phyloP scores from a whole-genome alignment of 1,140 invertebrate species.

The Adelges cooleyi region DNA sequence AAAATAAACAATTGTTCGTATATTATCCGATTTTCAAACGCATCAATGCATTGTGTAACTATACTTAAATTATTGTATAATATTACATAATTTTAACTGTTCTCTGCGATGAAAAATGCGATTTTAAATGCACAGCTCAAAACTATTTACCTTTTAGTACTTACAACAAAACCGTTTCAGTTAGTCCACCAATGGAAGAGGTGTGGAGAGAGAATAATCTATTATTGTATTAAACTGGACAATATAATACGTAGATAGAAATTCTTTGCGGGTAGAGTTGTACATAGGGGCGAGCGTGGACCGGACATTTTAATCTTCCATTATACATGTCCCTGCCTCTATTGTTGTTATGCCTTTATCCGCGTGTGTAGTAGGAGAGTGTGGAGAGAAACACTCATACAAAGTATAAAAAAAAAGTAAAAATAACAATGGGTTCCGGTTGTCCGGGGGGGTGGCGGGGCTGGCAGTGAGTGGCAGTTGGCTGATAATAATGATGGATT shows the following conservation, averaged over 20 bases:
- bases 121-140: too few species aligned
- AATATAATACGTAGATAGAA: neutral
- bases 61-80: too few species aligned
- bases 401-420: neutral
- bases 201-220: neutral
- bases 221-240: too few species aligned
- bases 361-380: neutral
- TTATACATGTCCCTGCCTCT: constrained; percentile 5
- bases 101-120: too few species aligned
- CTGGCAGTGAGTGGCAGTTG: constrained; percentile 26
- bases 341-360: neutral
- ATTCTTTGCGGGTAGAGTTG: neutral
- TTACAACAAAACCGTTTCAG: too few species aligned
- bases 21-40: too few species aligned
- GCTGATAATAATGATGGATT: constrained; percentile 27
- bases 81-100: too few species aligned
- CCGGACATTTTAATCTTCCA: constrained; percentile 27
- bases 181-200: neutral
- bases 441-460: neutral
- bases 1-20: too few species aligned
- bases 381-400: constrained; percentile 15
- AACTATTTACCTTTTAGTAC: too few species aligned
- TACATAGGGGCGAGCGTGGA: neutral
- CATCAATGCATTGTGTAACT: too few species aligned
- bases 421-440: neutral